phyloP scores from a whole-genome alignment of 2,888 invertebrate genomes.

The Zaprionus obscuricornis region DNA sequence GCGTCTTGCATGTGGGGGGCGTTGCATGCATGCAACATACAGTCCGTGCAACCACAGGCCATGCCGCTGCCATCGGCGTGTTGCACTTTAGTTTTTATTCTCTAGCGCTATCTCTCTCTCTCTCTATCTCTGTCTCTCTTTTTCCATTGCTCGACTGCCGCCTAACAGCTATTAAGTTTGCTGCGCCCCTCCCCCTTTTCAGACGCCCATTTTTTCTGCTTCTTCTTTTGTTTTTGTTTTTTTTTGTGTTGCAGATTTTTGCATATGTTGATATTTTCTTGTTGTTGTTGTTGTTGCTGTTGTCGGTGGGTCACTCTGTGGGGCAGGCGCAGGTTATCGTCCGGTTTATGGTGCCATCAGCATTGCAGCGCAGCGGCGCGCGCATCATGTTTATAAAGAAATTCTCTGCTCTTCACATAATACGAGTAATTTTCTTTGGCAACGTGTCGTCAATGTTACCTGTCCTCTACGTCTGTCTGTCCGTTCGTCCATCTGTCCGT shows the following conservation, averaged over 20 bases:
- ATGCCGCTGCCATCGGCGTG: constrained; percentile 56
- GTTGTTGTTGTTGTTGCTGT: constrained; percentile 7
- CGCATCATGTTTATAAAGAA: constrained; percentile 70
- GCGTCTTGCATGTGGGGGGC: constrained; percentile 49
- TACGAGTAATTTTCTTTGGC: constrained; percentile 58
- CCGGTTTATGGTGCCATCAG: constrained; percentile 67
- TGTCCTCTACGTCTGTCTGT: constrained; percentile 40
- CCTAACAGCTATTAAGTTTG: constrained; percentile 67
- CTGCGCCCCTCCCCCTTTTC: constrained; percentile 10
- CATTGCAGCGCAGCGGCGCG: constrained; percentile 31
- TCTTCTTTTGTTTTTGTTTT: constrained; percentile 7
- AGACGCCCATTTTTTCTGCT: background rate
- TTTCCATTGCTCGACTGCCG: constrained; percentile 18
- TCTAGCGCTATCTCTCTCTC: background rate
- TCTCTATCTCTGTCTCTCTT: background rate
- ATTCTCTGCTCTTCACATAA: constrained; percentile 55
- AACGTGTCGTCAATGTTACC: constrained; percentile 46
- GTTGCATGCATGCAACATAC: constrained; percentile 51
- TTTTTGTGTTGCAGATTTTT: constrained; percentile 49
- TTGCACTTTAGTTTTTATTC: constrained; percentile 35
- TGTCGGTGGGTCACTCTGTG: constrained; percentile 49
- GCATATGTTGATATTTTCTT: constrained; percentile 58
- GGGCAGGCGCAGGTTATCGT: constrained; percentile 62
- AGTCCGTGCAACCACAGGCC: constrained; percentile 58
- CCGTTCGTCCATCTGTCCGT: constrained; percentile 28